A percentile compares a stretch with the other conserved stretches of the same genome.
phyloP scores from a whole-genome alignment of 1,140 invertebrate species.

The Metopolophium dirhodum region DNA sequence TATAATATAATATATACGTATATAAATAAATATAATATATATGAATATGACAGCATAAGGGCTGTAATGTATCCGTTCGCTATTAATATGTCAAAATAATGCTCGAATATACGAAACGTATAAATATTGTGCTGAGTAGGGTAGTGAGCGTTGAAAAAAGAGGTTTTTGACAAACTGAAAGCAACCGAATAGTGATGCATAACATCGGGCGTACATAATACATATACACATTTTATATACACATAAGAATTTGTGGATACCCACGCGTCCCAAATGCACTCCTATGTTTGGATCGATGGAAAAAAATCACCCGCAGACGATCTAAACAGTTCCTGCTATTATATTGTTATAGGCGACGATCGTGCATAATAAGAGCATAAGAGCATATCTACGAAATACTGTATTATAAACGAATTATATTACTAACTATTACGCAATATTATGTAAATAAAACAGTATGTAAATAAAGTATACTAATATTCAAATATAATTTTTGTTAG shows the following conservation, averaged over 20 bases:
- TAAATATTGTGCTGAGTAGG: constrained; percentile 1
- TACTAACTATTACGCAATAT: background rate
- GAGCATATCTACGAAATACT: background rate
- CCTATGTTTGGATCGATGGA: background rate
- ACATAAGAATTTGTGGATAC: background rate
- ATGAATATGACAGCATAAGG: background rate
- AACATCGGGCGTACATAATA: background rate
- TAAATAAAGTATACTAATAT: background rate
- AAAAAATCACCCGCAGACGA: background rate
- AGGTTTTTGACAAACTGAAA: background rate
- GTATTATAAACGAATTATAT: background rate
- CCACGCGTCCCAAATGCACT: background rate
- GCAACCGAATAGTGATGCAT: background rate
- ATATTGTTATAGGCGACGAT: background rate
- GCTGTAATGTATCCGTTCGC: background rate
- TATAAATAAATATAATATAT: background rate
- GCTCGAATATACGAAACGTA: background rate
- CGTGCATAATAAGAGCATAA: too few species aligned
- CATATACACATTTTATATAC: background rate
- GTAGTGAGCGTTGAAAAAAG: background rate
- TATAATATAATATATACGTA: background rate
- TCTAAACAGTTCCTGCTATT: background rate
- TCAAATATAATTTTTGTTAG: background rate
- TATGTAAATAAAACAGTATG: background rate
- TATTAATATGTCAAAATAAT: background rate